Conservation (phyloP, 2,888 invertebrate species). For the Ophion slaviceki region DNA sequence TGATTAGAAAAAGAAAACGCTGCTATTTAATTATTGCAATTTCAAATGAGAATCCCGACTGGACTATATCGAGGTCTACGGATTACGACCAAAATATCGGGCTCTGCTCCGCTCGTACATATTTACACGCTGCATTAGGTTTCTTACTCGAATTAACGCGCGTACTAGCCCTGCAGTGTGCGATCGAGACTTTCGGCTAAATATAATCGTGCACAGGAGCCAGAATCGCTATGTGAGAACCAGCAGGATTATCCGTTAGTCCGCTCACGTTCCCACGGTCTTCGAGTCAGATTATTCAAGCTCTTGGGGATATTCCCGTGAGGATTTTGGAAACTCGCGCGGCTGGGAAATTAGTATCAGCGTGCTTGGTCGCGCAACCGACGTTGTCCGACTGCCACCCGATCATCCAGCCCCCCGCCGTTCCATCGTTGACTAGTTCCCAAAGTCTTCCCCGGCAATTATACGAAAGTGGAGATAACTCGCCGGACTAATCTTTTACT, state of each 20-base stretch:
- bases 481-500: constrained; percentile 40
- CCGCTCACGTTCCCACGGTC: constrained; percentile 69
- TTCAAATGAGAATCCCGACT: too few relatives aligned
- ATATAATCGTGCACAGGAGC: constrained; percentile 51
- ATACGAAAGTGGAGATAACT: constrained; percentile 55
- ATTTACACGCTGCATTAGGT: constrained; percentile 34
- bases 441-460: constrained; percentile 63
- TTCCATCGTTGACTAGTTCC: constrained; percentile 65
- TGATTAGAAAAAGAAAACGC: too few relatives aligned
- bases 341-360: constrained; percentile 64
- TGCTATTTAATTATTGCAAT: too few relatives aligned
- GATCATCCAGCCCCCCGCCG: constrained; percentile 41
- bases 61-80: too few relatives aligned
- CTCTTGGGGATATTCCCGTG: constrained; percentile 62
- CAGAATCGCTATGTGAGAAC: constrained; percentile 51
- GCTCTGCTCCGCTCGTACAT: constrained; percentile 24
- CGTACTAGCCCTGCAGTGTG: constrained; percentile 20
- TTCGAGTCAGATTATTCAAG: constrained; percentile 63
- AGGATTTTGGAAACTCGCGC: constrained; percentile 65
- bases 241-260: constrained; percentile 67
- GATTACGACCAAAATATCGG: background rate
- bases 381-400: constrained; percentile 46
- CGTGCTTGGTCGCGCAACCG: constrained; percentile 35
- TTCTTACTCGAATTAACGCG: constrained; percentile 27
- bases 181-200: constrained; percentile 56